Conservation (phyloP, 1,140 invertebrate species). For the Odontomachus brunneus region DNA sequence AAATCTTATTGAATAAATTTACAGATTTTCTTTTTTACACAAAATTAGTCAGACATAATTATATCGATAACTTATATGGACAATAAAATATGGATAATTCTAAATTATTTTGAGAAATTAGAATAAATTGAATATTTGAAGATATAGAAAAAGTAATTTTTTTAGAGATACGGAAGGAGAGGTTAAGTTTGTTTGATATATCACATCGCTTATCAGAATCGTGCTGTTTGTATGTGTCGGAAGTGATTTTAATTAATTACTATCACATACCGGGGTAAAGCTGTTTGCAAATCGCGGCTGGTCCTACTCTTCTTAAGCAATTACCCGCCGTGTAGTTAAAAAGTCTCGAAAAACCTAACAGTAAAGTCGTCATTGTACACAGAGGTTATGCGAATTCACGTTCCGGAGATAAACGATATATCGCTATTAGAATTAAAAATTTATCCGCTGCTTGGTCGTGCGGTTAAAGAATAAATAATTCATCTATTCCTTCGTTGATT, state of each 20-base stretch:
- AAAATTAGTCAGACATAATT: background rate
- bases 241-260: background rate
- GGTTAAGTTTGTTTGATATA: slow-evolving; percentile 3
- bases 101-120: background rate
- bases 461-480: no score
- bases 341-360: slow-evolving; percentile 52
- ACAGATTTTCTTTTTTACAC: background rate
- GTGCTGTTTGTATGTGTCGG: background rate
- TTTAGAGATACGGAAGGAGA: background rate
- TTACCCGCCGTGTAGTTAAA: slow-evolving; percentile 58
- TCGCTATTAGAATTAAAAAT: no score
- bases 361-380: slow-evolving; percentile 67
- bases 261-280: slow-evolving; percentile 60
- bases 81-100: background rate
- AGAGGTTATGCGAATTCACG: background rate
- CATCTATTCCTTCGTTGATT: no score
- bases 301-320: slow-evolving; percentile 59
- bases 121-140: background rate
- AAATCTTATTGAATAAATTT: background rate
- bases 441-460: no score
- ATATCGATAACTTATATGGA: background rate
- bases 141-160: background rate
- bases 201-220: background rate
- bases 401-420: no score
- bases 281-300: slow-evolving; percentile 30